Base-by-base conservation (phyloP, 2,888 invertebrate species). In the Lochmaea crataegi region DNA sequence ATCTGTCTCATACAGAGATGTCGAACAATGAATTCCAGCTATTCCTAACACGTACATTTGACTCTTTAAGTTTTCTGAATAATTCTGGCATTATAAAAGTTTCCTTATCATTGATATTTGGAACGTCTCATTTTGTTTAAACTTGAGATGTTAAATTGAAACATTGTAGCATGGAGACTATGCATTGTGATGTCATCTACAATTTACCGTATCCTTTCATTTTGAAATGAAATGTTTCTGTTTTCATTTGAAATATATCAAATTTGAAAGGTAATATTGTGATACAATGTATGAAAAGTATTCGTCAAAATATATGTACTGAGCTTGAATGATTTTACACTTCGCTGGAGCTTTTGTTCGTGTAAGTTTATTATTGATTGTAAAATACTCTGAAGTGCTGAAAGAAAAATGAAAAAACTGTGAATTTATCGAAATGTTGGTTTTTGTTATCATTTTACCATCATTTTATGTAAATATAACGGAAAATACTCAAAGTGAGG, bases 211-310 rank as follows among this genome's bases (percentile, higher is more conserved):
- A n/a, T n/a, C 14, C 5, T 14, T 48, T 2, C n/a, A 38, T 9
- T 38, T 45, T 45, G 45, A 16, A 53, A 10, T 7, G 51, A 18
- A 16, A 16, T 53, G 11, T 53, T 18, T 53, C 10, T 53, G 18
- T 53, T 10, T 2, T 10, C 53, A 53, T 18, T 10, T 53, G 10
- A 10, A 16, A 53, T 53, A 16, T 48, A 53, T 53, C 18, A 10
- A 53, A 53, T 53, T 10, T 18, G 2, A 0, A 53, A 16, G 2
- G 53, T 53, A 53, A 18, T 53, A 10, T 53, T 53, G 9, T n/a
- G 48, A n/a, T 48, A 48, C n/a, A 48, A 48, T 48, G 48, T 48
- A 48, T 53, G 51, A 10, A 53, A 53, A 53, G 51, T 53, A 53
- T 53, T 18, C 16, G 53, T 9, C 1, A 16, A 53, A 53, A 48